Evolutionary conservation across 2,797 vertebrate species (phyloP).

Genomic region (Oreochromis mossambicus): DNA sequence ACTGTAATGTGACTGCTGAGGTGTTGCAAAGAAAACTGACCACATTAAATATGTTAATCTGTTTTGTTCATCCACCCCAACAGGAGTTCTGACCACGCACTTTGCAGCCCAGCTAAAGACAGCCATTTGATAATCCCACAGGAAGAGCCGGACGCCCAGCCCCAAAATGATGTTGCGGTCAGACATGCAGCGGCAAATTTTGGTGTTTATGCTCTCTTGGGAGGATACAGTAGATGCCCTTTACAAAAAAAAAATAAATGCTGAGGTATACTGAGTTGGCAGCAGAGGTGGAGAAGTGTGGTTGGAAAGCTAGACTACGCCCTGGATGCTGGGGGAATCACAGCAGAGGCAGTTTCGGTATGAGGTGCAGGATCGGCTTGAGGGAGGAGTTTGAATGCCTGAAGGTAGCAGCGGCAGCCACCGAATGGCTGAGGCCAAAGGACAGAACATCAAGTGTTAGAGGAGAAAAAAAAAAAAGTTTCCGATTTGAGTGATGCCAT

Average conservation of each 20-base stretch:
- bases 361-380: not conserved
- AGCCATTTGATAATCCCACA: slow-evolving; percentile 28
- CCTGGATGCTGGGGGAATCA: slow-evolving; percentile 31
- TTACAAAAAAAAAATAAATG: slow-evolving; percentile 18
- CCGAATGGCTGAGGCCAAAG: not conserved
- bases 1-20: not conserved
- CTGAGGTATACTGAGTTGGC: slow-evolving; percentile 24
- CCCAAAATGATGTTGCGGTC: slow-evolving; percentile 20
- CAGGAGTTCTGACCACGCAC: not conserved
- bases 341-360: not conserved
- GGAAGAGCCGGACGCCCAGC: slow-evolving; percentile 16
- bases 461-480: not conserved
- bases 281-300: slow-evolving; percentile 38
- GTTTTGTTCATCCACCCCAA: not conserved
- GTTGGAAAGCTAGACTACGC: slow-evolving; percentile 34
- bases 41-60: not conserved
- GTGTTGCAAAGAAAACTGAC: not conserved
- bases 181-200: slow-evolving; percentile 6
- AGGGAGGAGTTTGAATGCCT: slow-evolving; percentile 5
- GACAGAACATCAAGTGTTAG: not conserved
- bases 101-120: not conserved
- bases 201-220: slow-evolving; percentile 13
- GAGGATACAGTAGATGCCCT: not conserved
- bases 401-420: slow-evolving; percentile 1
- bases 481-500: not conserved